Percentiles rank a stretch among this genome's conserved stretches.
phyloP scores from a whole-genome alignment of 2,797 vertebrate genomes.

The Notolepis coatsorum region DNA sequence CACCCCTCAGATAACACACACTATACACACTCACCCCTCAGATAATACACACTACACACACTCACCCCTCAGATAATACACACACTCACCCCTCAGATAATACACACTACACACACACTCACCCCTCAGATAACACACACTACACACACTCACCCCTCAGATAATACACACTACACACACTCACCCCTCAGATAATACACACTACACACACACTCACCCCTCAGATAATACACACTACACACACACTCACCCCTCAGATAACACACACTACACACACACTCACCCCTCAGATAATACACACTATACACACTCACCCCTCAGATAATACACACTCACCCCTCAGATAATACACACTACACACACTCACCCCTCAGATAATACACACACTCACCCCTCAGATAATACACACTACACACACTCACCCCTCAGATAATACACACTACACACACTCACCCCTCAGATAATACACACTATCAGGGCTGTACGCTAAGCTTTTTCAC shows the following conservation, averaged over 20 bases:
- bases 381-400: no score
- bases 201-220: slow-evolving; percentile 11
- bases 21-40: neutral
- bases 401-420: no score
- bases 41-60: neutral
- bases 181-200: no score
- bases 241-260: neutral
- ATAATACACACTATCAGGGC: no score
- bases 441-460: no score
- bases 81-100: neutral
- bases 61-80: no score
- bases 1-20: neutral
- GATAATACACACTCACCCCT: no score
- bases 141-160: neutral
- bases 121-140: neutral
- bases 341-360: no score
- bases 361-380: no score
- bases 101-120: neutral
- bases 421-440: no score
- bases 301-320: neutral
- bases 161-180: neutral
- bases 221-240: no score
- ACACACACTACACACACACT: slow-evolving; percentile 5
- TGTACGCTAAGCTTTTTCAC: no score
- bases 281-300: slow-evolving; percentile 13